Evolutionary conservation across 2,888 invertebrate species (phyloP), one percentile per base, ranked within the genome.

Genomic region (Hecatera dysodea): DNA sequence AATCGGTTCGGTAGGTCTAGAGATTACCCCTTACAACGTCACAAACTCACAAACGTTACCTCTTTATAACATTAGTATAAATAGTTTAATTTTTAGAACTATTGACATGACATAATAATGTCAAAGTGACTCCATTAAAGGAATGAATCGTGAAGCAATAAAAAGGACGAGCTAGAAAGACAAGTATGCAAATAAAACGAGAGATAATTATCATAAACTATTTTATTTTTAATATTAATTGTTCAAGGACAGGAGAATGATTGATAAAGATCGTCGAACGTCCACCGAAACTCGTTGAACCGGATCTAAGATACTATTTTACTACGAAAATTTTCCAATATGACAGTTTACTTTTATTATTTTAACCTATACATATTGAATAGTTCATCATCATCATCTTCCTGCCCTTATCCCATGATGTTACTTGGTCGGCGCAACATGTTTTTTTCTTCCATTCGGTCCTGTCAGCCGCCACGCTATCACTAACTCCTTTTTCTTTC

Each of bases 121-220:
- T 50, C 57, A 56, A 59, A 52, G 24, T 22, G 50, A 53, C 33
- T 62, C 29, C 33, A 63, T 78, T 69, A 56, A n/a, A 6, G 22
- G 11, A 27, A 44, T 61, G 46, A 56, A 61, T 71, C 61, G 64
- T 71, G 22, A 78, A 67, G 50, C 53, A 17, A 57, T 67, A 62
- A 67, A 75, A 22, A 33, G 0, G 78, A 64, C 66, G 7, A 64
- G 59, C 53, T 61, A 60, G 19, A 64, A 53, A 64, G 19, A 71
- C 75, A 48, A 53, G 78, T 78, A 67, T 78, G 64, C 56, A 44
- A 78, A 78, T 71, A 67, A 24, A 74, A 55, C 64, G 33, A 74
- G 27, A 33, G 46, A 55, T 65, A 73, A 73, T 67, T 75, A 75
- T 27, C 66, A 67, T 64, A 78, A 56, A 78, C 67, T 71, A 75